Percentiles rank a stretch among this genome's conserved stretches.
Conservation (phyloP, 2,888 invertebrate genomes). For the Euplexia lucipara region DNA sequence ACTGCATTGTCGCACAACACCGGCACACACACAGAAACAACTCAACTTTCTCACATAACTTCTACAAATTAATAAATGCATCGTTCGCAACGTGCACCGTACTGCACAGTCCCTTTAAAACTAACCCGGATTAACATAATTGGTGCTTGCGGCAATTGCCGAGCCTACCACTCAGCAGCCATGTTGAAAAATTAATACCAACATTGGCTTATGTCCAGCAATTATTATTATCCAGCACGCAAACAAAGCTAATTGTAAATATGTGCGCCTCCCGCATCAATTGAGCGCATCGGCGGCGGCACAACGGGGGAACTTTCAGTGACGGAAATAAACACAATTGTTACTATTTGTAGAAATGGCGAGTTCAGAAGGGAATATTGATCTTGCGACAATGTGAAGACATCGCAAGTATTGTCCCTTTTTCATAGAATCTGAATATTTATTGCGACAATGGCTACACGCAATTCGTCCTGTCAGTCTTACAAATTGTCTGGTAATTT, state of each 20-base stretch:
- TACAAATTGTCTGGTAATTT: slow-evolving; percentile 12
- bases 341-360: slow-evolving; percentile 86
- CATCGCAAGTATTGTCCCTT: slow-evolving; percentile 39
- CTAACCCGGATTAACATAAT: slow-evolving; percentile 89
- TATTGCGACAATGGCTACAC: slow-evolving; percentile 25
- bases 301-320: slow-evolving; percentile 86
- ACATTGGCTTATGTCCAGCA: slow-evolving; percentile 82
- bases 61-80: slow-evolving; percentile 81
- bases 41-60: slow-evolving; percentile 80
- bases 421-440: slow-evolving; percentile 33
- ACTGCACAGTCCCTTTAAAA: slow-evolving; percentile 82
- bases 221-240: slow-evolving; percentile 84
- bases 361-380: slow-evolving; percentile 61
- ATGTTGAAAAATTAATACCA: slow-evolving; percentile 83
- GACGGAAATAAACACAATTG: slow-evolving; percentile 88
- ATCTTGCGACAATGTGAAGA: slow-evolving; percentile 49
- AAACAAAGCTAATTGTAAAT: slow-evolving; percentile 88
- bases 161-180: slow-evolving; percentile 77
- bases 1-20: slow-evolving; percentile 86
- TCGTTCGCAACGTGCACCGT: slow-evolving; percentile 84
- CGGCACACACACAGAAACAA: slow-evolving; percentile 75
- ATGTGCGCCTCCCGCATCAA: slow-evolving; percentile 88
- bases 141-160: slow-evolving; percentile 82
- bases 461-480: slow-evolving; percentile 6
- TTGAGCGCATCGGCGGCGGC: slow-evolving; percentile 79